Evolutionary conservation across 2,113 vertebrate species (phyloP).

Genomic region (Beaufortia kweichowensis): DNA sequence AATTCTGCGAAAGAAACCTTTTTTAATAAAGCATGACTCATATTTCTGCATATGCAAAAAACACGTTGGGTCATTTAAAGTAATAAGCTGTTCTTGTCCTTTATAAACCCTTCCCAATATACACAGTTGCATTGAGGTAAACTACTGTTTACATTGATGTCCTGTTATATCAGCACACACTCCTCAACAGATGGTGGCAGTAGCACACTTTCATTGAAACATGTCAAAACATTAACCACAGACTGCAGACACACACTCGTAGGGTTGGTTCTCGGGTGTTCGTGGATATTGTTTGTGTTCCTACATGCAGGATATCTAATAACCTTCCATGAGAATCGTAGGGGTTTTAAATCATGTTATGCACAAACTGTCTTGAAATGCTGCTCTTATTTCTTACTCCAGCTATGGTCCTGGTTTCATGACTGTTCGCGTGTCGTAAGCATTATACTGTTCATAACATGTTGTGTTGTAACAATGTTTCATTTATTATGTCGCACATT

Average conservation of each 20-base stretch:
- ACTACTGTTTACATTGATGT: not conserved
- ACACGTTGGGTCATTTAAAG: no score
- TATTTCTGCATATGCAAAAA: no score
- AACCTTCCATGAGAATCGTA: not conserved
- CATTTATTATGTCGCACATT: not conserved
- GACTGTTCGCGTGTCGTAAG: not conserved
- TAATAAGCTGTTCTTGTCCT: no score
- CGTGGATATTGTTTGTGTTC: not conserved
- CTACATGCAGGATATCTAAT: not conserved
- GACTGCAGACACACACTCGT: not conserved
- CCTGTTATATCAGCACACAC: not conserved
- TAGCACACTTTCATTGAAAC: constrained; percentile 19
- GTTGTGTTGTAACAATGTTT: not conserved
- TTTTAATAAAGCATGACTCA: no score
- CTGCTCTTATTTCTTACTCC: not conserved
- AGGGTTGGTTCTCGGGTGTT: not conserved
- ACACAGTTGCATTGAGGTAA: no score
- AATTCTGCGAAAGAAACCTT: no score
- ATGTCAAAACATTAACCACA: not conserved
- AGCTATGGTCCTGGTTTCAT: not conserved
- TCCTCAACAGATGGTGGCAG: constrained; percentile 31
- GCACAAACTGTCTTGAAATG: not conserved
- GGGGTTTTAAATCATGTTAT: not conserved
- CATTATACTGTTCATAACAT: not conserved
- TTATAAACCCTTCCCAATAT: no score